Evolutionary conservation across 2,797 vertebrate species (phyloP).

Genomic region (Semaprochilodus insignis): DNA sequence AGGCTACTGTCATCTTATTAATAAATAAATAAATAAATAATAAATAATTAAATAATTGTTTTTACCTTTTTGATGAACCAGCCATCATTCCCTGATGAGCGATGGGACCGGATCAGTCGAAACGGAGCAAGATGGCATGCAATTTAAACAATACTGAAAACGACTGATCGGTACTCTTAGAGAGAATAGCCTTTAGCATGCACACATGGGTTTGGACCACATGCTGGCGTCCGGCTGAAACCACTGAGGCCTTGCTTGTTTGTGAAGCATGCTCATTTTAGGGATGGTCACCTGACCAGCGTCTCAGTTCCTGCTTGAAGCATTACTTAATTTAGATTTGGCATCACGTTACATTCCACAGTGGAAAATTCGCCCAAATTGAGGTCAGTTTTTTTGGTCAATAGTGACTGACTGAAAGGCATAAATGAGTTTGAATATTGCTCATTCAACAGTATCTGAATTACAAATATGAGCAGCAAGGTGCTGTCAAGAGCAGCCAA

Average conservation of each 20-base stretch:
- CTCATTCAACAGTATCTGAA: no score
- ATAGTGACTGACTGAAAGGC: no score
- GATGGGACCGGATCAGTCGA: constrained; percentile 9
- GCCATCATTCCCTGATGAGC: constrained; percentile 2
- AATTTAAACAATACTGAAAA: background rate
- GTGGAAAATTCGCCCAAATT: no score
- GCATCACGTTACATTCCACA: background rate
- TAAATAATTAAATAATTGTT: background rate
- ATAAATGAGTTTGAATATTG: no score
- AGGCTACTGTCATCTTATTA: background rate
- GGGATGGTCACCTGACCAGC: background rate
- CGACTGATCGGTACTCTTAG: background rate
- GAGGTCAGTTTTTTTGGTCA: no score
- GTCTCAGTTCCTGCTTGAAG: background rate
- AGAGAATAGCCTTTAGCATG: background rate
- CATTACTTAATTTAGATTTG: background rate
- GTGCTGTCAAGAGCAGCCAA: no score
- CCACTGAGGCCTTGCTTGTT: background rate
- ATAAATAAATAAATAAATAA: background rate
- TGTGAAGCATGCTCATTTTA: background rate
- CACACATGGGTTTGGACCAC: background rate
- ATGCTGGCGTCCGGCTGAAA: background rate
- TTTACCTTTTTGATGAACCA: background rate
- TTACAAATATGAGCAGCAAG: no score
- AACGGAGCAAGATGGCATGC: background rate